A percentile compares a stretch with the other conserved stretches of the same genome.
These are phyloP conservation scores for Coranthus polyacanthus DNA, from an alignment of 2,797 vertebrate genomes.

Conservation along the genomic window DNA sequence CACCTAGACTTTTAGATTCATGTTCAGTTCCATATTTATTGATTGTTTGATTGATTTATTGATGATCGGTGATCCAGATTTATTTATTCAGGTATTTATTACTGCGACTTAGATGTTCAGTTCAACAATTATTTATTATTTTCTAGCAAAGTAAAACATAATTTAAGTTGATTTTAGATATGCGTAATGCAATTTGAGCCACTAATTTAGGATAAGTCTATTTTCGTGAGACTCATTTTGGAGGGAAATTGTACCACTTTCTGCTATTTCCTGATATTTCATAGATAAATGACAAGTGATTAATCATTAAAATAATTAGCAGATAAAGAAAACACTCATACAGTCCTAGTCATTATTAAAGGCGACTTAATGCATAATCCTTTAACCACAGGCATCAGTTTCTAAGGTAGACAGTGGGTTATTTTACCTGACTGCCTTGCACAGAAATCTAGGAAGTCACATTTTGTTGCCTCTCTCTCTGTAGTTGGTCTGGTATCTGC, in stretches of 20 bases:
- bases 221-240: too few species aligned
- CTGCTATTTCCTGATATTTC: not conserved
- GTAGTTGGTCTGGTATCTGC: slow-evolving; percentile 56
- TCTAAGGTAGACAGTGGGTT: slow-evolving; percentile 8
- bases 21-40: too few species aligned
- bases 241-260: not conserved
- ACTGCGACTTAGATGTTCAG: too few species aligned
- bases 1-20: too few species aligned
- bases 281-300: not conserved
- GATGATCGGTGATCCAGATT: too few species aligned
- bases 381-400: slow-evolving; percentile 9
- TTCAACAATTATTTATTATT: too few species aligned
- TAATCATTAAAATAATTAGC: slow-evolving; percentile 3
- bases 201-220: too few species aligned
- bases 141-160: too few species aligned
- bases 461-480: slow-evolving; percentile 38
- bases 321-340: not conserved
- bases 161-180: too few species aligned
- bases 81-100: too few species aligned
- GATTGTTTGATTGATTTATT: too few species aligned
- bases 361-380: not conserved
- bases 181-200: too few species aligned
- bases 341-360: not conserved
- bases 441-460: slow-evolving; percentile 44
- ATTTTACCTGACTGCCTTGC: slow-evolving; percentile 19